Evolutionary conservation across 30 jellyfish, hydroid and myxozoan species (phyloP).

Genomic region (Cassiopea andromeda): DNA sequence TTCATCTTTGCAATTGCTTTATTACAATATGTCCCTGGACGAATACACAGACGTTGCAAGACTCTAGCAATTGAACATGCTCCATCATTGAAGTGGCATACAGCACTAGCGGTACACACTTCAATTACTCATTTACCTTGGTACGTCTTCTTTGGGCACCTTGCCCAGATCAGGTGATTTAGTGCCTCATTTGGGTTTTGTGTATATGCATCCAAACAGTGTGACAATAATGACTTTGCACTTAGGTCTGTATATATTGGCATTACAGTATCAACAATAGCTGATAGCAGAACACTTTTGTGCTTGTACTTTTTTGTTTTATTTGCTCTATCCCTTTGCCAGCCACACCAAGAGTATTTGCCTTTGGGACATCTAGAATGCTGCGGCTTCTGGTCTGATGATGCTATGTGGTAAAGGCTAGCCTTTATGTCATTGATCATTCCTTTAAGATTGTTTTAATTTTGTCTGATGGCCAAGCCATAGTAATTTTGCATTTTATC

Average conservation of each 20-base stretch:
- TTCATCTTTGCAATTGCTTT: neutral
- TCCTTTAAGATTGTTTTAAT: slow-evolving; percentile 17
- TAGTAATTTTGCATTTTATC: slow-evolving; percentile 48
- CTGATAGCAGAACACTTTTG: slow-evolving; percentile 25
- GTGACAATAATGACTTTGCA: slow-evolving; percentile 36
- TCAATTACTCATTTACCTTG: neutral
- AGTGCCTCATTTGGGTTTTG: slow-evolving; percentile 15
- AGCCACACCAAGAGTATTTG: slow-evolving; percentile 31
- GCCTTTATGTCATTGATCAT: no score
- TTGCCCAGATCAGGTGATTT: slow-evolving; percentile 55
- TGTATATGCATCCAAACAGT: slow-evolving; percentile 28
- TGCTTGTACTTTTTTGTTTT: slow-evolving; percentile 52
- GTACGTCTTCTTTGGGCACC: slow-evolving; percentile 40
- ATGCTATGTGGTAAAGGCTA: no score
- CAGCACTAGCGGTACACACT: neutral
- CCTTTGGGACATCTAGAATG: no score
- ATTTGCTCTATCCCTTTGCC: slow-evolving; percentile 58
- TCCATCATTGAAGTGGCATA: slow-evolving; percentile 8
- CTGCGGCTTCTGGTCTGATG: no score
- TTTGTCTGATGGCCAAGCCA: slow-evolving; percentile 78
- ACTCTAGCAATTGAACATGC: neutral
- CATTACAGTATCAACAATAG: no score
- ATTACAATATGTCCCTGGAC: slow-evolving; percentile 8
- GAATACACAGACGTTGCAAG: slow-evolving; percentile 19
- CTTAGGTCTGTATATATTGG: slow-evolving; percentile 37